These are phyloP conservation scores for Crenichthys baileyi DNA, from an alignment of 2,797 vertebrate genomes.

Conservation along the genomic window DNA sequence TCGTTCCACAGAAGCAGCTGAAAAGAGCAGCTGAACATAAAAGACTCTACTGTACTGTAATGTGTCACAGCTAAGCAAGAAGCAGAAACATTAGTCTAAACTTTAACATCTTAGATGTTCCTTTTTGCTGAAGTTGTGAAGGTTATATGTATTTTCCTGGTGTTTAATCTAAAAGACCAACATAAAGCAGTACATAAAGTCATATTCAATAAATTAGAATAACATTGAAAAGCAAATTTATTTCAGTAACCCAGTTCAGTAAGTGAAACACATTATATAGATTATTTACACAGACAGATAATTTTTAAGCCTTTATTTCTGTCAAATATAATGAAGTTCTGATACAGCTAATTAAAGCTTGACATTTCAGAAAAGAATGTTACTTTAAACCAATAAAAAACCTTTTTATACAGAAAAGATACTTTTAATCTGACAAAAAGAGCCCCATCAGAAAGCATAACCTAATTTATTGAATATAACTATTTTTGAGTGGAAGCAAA, in stretches of 20 bases:
- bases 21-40: constrained; percentile 55
- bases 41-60: constrained; percentile 42
- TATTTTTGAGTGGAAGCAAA: neutral
- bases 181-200: neutral
- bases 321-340: too few species aligned
- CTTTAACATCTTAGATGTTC: neutral
- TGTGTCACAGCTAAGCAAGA: constrained; percentile 27
- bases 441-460: too few species aligned
- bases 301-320: neutral
- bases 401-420: too few species aligned
- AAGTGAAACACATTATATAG: neutral
- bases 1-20: constrained; percentile 48
- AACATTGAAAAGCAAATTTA: too few species aligned
- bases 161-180: neutral
- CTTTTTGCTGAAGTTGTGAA: neutral
- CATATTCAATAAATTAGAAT: neutral
- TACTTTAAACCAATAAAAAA: too few species aligned
- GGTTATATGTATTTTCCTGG: neutral
- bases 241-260: neutral
- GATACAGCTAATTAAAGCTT: too few species aligned
- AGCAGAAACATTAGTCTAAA: neutral
- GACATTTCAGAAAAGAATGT: too few species aligned
- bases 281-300: too few species aligned
- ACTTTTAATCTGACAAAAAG: too few species aligned
- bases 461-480: neutral